A percentile compares a stretch with the other conserved stretches of the same genome.
Conservation (phyloP, 2,888 invertebrate species). For the Spicauda simplicius region DNA sequence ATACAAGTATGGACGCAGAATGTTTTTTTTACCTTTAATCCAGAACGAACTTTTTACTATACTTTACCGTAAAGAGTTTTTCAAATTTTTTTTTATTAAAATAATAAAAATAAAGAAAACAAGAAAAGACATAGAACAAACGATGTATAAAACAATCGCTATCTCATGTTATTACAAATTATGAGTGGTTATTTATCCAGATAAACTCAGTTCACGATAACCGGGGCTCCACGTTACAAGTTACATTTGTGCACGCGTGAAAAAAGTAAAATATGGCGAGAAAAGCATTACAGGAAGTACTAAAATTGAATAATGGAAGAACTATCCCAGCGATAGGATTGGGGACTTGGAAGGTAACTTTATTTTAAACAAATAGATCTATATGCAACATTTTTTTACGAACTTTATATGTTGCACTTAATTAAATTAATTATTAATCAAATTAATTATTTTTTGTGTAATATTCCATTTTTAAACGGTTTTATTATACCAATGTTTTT, state of each 20-base stretch:
- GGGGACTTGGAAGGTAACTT: conserved; percentile 63
- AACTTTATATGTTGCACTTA: too few relatives aligned
- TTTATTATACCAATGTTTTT: too few relatives aligned
- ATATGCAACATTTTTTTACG: too few relatives aligned
- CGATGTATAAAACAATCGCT: not conserved
- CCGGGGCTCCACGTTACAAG: not conserved
- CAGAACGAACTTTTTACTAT: too few relatives aligned
- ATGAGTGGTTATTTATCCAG: not conserved
- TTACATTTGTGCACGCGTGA: not conserved
- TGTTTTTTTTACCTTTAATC: too few relatives aligned
- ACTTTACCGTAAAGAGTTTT: too few relatives aligned
- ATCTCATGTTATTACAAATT: not conserved
- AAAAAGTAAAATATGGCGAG: conserved; percentile 49
- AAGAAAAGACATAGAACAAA: not conserved
- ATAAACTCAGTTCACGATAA: conserved; percentile 7
- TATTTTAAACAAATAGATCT: not conserved
- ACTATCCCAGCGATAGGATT: conserved; percentile 61
- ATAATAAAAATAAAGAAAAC: too few relatives aligned
- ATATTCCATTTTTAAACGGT: too few relatives aligned
- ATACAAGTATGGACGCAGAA: too few relatives aligned
- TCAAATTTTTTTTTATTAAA: too few relatives aligned
- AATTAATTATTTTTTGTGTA: too few relatives aligned
- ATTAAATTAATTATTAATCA: too few relatives aligned
- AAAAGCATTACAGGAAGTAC: conserved; percentile 48
- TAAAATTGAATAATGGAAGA: conserved; percentile 59